Evolutionary conservation across 2,888 invertebrate genomes (phyloP), one percentile per base, ranked within the genome.

Genomic region (Eubasilissa splendida): DNA sequence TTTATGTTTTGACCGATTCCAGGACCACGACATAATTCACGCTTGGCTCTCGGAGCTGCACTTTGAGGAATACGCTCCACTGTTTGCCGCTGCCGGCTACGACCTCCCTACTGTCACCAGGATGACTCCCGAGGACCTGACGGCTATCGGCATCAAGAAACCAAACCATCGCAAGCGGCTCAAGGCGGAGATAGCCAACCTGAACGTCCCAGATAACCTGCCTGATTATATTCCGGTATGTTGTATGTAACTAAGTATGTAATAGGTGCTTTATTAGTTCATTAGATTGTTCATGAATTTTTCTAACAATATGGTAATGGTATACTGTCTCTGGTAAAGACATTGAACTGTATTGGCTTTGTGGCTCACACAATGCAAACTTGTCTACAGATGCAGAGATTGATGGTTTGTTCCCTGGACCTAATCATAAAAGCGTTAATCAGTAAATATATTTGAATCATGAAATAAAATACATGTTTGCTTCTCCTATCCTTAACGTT

Each of bases 31-130:
- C 88, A 95, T 99, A 84, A 94, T 99, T 86, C 96, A 95, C 88
- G 96, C 96, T 83, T 99, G 99, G 97, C 91, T 99, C 87, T 94
- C 96, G 81, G 97, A 98, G 87, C 92, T 99, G 63, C 96, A 96
- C 86, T 97, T 97, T 91, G 98, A 97, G 87, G 97, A 98, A 87
- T 99, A 99, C 90, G 96, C 96, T 84, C 94, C 96, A 71, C 92
- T 98, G 80, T 99, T 99, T 89, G 93, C 97, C 83, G 94, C 96
- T 63, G 98, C 99, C 12, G 99, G 99, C 58, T 99, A 99, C 88
- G 99, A 99, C 90, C 93, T 99, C 90, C 96, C 97, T 50, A 99
- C 99, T 1, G 97, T 99, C 86, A 96, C 98, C n/a, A 93, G 98
- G 85, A 99, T 99, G 98, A 99, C 99, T 12, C 99, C 99, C 0